phyloP scores from a whole-genome alignment of 30 jellyfish, hydroid and myxozoan species.

The Rhopilema esculentum region DNA sequence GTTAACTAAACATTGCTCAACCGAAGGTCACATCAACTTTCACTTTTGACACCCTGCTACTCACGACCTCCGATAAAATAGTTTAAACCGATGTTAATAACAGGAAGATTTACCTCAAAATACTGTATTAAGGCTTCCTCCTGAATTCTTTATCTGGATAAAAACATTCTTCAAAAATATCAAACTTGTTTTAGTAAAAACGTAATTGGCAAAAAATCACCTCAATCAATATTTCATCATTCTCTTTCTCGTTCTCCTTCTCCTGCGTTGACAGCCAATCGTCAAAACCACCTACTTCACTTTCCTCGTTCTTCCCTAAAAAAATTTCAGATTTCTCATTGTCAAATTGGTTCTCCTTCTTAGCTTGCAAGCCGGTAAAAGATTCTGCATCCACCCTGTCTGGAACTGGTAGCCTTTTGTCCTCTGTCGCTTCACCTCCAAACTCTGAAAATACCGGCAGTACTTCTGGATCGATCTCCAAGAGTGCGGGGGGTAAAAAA shows the following conservation, averaged over 20 bases:
- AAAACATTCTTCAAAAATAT: no score
- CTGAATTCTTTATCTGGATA: no score
- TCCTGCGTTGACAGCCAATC: conserved; percentile 24
- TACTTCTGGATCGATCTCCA: conserved; percentile 13
- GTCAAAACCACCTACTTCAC: neutral
- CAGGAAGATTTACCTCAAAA: no score
- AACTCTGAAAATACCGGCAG: neutral
- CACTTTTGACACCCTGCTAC: no score
- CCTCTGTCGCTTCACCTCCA: neutral
- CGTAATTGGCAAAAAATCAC: no score
- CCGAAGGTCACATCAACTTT: no score
- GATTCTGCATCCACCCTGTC: neutral
- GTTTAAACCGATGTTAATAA: no score
- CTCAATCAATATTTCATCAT: conserved; percentile 1
- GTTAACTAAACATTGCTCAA: no score
- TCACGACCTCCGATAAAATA: no score
- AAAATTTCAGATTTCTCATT: neutral
- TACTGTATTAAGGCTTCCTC: no score
- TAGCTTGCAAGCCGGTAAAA: conserved; percentile 36
- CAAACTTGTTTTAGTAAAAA: no score
- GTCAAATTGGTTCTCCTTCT: neutral
- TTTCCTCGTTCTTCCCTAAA: neutral
- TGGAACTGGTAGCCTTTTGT: neutral
- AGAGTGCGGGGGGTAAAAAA: conserved; percentile 24
- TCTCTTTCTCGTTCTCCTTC: conserved; percentile 22